Base-by-base conservation (phyloP, 2,113 vertebrate species). In the Labeo rohita region DNA sequence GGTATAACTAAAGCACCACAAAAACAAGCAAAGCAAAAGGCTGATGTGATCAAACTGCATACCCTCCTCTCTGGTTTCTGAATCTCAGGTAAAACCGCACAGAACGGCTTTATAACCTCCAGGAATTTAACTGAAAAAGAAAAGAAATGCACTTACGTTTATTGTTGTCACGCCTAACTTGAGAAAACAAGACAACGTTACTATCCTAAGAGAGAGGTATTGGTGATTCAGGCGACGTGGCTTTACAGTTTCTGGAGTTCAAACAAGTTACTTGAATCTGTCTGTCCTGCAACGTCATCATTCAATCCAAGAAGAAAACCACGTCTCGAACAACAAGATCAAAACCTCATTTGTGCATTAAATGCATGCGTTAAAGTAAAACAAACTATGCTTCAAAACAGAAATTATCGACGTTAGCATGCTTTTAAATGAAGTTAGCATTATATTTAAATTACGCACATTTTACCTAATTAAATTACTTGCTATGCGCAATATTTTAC, bases 61-160 rank as follows among this genome's bases (percentile, higher is more conserved):
- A 99, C 98, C 95, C 98, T 99, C 90, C 98, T 95, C 94, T 99
- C 98, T 59, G 98, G 98, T 92, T 99, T 99, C 90, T 99, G 98
- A 61, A 99, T 99, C 92, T 99, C 98, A 87, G 98, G 98, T 90
- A 99, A 93, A 90, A 99, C 97, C 82, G 98, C 98, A 92, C 98
- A 99, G 95, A 99, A 99, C 28, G 98, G 98, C 93, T 99, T 99
- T 91, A 99, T 99, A 83, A 99, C 97, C 91, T 99, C 98, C 89
- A 99, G 95, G 92, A 99, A 99, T 92, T 99, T 99, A 91, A 99
- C 98, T 99, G 93, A 21, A 92, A 2, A 61, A 59, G 86, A 87
- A 91, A 50, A 50, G 0, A 78, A 83, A 4, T 63, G 12, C 15
- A 84, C 54, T 84, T 61, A 9, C 0, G 49, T 2, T 52, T 68